A percentile compares a stretch with the other conserved stretches of the same genome.
These are phyloP conservation scores for Dryobota labecula DNA, from an alignment of 2,888 invertebrate genomes.

Conservation along the genomic window DNA sequence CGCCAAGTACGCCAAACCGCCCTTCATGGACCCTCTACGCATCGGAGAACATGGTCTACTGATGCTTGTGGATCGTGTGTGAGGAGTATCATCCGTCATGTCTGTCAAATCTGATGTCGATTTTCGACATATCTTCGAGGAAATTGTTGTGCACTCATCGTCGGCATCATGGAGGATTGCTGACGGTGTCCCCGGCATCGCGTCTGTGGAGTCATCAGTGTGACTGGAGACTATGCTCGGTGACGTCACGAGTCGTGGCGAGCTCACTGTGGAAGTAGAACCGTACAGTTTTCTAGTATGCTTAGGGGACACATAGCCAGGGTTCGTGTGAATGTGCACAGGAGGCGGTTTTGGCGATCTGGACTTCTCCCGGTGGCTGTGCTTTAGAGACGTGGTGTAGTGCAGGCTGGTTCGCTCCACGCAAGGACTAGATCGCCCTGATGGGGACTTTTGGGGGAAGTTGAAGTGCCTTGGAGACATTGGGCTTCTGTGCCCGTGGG, in stretches of 20 bases:
- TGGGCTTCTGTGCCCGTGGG: constrained; percentile 91
- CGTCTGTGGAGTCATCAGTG: constrained; percentile 86
- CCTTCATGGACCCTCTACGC: constrained; percentile 92
- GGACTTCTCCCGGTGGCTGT: constrained; percentile 84
- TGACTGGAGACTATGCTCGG: constrained; percentile 89
- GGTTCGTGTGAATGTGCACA: constrained; percentile 91
- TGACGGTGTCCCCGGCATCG: constrained; percentile 84
- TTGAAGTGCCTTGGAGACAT: constrained; percentile 91
- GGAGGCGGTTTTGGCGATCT: constrained; percentile 88
- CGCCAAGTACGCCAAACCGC: constrained; percentile 95
- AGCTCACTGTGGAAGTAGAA: constrained; percentile 86
- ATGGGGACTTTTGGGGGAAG: constrained; percentile 88
- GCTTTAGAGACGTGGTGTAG: constrained; percentile 85
- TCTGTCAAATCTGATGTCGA: constrained; percentile 94
- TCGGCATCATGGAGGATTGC: constrained; percentile 84
- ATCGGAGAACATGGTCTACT: constrained; percentile 92
- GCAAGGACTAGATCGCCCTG: constrained; percentile 86
- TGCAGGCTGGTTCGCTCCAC: constrained; percentile 81
- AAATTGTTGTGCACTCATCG: constrained; percentile 86
- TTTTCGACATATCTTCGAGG: constrained; percentile 91
- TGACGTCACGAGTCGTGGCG: constrained; percentile 82
- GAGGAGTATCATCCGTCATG: constrained; percentile 90
- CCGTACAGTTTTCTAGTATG: constrained; percentile 84
- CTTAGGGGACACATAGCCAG: constrained; percentile 91
- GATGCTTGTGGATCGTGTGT: constrained; percentile 91